phyloP scores from a whole-genome alignment of 1,140 invertebrate species.

The Tetranychus cinnabarinus region DNA sequence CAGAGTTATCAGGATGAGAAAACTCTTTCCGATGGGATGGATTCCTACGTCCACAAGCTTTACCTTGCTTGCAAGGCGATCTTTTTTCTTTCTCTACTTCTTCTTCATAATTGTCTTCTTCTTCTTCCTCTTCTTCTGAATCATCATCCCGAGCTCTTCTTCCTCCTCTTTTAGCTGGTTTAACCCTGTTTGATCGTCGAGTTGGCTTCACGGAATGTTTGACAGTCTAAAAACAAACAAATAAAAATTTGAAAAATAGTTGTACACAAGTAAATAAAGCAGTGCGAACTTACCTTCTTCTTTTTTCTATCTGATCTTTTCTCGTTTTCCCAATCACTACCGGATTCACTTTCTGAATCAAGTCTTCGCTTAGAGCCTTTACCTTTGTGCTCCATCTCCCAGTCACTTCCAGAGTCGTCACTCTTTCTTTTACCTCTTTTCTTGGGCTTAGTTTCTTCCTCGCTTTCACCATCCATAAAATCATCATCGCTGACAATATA shows the following conservation, averaged over 20 bases:
- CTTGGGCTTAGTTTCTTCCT: constrained; percentile 7
- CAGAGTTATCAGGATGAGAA: constrained; percentile 11
- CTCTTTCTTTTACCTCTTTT: neutral
- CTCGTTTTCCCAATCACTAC: constrained; percentile 9
- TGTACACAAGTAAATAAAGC: neutral
- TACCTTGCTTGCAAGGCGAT: constrained; percentile 7
- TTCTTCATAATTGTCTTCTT: constrained; percentile 6
- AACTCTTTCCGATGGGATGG: neutral
- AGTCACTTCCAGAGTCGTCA: constrained; percentile 14
- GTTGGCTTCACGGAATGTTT: constrained; percentile 1
- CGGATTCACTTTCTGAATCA: constrained; percentile 12
- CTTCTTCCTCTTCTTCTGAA: constrained; percentile 8
- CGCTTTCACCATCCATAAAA: constrained; percentile 1
- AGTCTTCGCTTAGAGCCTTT: neutral
- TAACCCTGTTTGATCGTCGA: neutral
- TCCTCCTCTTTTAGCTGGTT: neutral
- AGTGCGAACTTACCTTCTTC: neutral
- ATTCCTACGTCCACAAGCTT: constrained; percentile 5
- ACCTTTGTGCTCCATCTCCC: constrained; percentile 12
- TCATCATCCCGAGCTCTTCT: constrained; percentile 1
- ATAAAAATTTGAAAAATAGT: neutral
- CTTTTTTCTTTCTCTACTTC: constrained; percentile 3
- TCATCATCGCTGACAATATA: constrained; percentile 8
- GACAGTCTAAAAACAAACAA: neutral
- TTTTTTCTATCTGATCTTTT: neutral